A percentile compares a stretch with the other conserved stretches of the same genome.
These are phyloP conservation scores for Podargus strigoides DNA, from an alignment of 2,797 vertebrate genomes.

Conservation along the genomic window DNA sequence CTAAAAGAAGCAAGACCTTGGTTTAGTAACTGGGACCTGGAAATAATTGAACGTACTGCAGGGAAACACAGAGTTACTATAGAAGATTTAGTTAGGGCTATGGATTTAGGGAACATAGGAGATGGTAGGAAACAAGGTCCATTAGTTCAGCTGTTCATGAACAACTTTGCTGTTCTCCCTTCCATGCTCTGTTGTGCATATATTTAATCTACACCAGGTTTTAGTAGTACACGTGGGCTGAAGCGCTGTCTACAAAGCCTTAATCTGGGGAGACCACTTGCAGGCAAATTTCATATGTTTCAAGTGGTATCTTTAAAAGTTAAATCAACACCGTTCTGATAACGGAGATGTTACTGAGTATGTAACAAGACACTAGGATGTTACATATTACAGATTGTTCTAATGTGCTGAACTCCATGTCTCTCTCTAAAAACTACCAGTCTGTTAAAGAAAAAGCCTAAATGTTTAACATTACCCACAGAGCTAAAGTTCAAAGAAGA, in stretches of 20 bases:
- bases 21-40: neutral
- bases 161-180: neutral
- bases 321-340: neutral
- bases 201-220: neutral
- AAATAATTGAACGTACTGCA: neutral
- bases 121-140: neutral
- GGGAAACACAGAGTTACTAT: neutral
- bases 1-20: neutral
- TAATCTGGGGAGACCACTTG: neutral
- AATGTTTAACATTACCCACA: neutral
- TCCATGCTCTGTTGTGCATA: neutral
- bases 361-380: neutral
- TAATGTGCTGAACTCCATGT: neutral
- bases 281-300: neutral
- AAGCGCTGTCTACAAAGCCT: neutral
- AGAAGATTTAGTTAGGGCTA: neutral
- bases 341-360: neutral
- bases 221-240: neutral
- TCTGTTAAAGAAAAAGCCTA: neutral
- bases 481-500: slow-evolving; percentile 41
- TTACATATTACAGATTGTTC: neutral
- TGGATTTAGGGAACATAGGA: neutral
- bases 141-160: neutral
- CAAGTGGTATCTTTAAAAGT: neutral
- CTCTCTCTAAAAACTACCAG: neutral